Conservation (phyloP, 64 coral and sea anemone genomes). For the Stichodactyla mertensii region DNA sequence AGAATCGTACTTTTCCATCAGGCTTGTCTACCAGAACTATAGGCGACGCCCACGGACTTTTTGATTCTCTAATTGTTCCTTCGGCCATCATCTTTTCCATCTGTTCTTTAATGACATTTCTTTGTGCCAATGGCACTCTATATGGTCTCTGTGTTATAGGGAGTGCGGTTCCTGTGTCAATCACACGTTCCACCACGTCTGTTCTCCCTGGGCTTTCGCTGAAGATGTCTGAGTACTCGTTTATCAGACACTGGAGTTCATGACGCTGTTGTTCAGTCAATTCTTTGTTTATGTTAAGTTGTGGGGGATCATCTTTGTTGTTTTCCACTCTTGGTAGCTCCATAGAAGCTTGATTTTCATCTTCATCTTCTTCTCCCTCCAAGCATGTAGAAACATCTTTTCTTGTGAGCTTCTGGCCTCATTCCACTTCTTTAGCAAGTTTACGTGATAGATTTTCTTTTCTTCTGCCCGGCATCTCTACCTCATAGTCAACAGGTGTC, state of each 20-base stretch:
- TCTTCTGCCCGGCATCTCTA: not conserved
- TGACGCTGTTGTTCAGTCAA: not conserved
- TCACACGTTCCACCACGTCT: slow-evolving; percentile 9
- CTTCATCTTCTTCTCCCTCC: not conserved
- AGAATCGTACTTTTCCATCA: not conserved
- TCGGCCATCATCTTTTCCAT: slow-evolving; percentile 16
- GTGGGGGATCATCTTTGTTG: not conserved
- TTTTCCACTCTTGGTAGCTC: not conserved
- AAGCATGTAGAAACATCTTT: not conserved
- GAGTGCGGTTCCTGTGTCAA: not conserved
- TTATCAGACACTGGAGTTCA: not conserved
- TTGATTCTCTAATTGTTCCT: slow-evolving; percentile 8
- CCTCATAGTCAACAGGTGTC: slow-evolving; percentile 29
- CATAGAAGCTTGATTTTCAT: not conserved
- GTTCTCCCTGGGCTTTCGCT: not conserved
- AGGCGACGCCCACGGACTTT: slow-evolving; percentile 15
- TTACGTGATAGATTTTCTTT: slow-evolving; percentile 31
- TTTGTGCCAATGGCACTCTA: too few relatives aligned
- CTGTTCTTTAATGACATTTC: slow-evolving; percentile 6
- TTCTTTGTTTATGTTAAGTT: not conserved
- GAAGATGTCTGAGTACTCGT: not conserved
- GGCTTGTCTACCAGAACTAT: slow-evolving; percentile 28
- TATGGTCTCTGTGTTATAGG: too few relatives aligned
- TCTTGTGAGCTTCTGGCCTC: not conserved
- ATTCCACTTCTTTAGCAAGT: slow-evolving; percentile 11